Evolutionary conservation across 2,797 vertebrate genomes (phyloP), one percentile per base, ranked within the genome.

Genomic region (Labeo calbasu): DNA sequence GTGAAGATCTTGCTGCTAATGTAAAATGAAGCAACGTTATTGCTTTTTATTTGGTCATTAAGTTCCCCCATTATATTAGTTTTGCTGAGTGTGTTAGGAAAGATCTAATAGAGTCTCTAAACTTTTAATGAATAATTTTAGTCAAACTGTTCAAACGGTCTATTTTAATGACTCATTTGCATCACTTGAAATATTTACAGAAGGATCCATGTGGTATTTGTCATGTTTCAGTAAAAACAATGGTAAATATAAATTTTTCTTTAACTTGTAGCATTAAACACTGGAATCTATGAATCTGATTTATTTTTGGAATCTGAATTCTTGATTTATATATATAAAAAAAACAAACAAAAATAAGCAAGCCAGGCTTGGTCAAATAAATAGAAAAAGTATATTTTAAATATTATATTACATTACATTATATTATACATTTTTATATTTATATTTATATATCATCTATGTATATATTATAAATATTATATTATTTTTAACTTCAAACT

Each of bases 1-100:
- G 75, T 46, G 75, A 77, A 17, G 53, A 77, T 61, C n/a, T 77
- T 46, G 36, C 36, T 25, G 55, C n/a, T 25, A 61, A 61, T 77
- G 40, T 61, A 77, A 25, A 77, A 77, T 43, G 6, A 61, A 77
- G 36, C 75, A 25, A 61, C 9, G 19, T 77, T n/a, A 55, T 75
- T 8, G 17, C 5, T 75, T 36, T 53, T 77, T 61, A 77, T 46
- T 43, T 25, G 40, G 36, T 8, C 12, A 57, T 40, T 40, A 76
- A 57, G 53, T 57, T 57, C 21, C 51, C 9, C 19, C 19, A 14
- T 14, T 57, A 40, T 76, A 57, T 76, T n/a, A 76, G 72, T 75
- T 55, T 55, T 36, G 17, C 48, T 59, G 9, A 11, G 75, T 17
- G 17, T 57, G 19, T 55, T 14, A 76, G 28, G 51, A 75, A 75